Evolutionary conservation across 2,113 vertebrate species (phyloP), one percentile per base, ranked within the genome.

Genomic region (Sterrhoptilus dennistouni): DNA sequence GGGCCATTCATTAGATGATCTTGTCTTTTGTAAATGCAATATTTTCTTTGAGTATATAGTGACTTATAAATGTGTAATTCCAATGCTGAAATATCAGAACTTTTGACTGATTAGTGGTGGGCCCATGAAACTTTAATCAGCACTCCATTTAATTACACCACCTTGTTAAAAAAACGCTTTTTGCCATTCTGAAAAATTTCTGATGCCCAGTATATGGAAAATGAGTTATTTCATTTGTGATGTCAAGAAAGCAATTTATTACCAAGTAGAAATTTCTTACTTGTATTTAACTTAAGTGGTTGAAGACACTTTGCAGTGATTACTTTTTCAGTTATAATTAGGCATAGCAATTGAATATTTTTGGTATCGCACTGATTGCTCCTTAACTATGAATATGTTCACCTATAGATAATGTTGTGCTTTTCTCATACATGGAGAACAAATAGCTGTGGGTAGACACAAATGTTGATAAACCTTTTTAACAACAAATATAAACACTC

Each of bases 131-230:
- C 47, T 78, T 74, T 65, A 88, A 86, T 91, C 64, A 84, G 28
- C 65, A 66, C 56, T 91, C 7, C 16, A 40, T 82, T 78, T 74
- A 87, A 71, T 93, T 84, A 82, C 1, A 0, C 19, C 12, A 74
- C 22, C 42, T 44, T 83, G 27, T 74, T 66, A 66, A 93, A 93
- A 57, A 95, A 93, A 87, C 6, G 4, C 7, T 14, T 85, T 94
- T 89, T 93, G 13, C 38, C 19, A 13, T 53, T 33, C 65, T 78
- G 53, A 81, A 63, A 70, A 93, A 35, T 36, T 70, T 71, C 19
- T 38, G 33, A 50, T 63, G 27, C 8, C 29, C 28, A 31, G 5
- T 21, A 38, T 74, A 59, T 8, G 24, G 54, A 8, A 71, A 44
- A 29, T 82, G 5, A 89, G 47, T 82, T 82, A 81, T 68, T 87